Evolutionary conservation across 2,888 invertebrate species (phyloP).

Genomic region (Acanthosepion pharaonis): DNA sequence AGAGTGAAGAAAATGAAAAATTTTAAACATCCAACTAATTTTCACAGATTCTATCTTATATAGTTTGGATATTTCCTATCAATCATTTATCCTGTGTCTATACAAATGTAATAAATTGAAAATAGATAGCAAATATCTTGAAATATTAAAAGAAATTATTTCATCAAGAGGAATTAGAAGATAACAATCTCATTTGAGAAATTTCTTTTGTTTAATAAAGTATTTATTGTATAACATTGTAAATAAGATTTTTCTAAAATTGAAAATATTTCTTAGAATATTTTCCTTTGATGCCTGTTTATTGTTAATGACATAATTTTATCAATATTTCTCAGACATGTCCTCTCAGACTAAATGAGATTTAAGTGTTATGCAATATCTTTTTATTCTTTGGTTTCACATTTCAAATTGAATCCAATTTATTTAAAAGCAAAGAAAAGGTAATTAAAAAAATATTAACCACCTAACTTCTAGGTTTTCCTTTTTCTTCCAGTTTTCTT

Average conservation of each 20-base stretch:
- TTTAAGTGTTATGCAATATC: not conserved
- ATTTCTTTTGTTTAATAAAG: not conserved
- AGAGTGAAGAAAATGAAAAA: no score
- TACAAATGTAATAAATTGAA: no score
- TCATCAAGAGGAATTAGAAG: no score
- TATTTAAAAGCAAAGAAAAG: not conserved
- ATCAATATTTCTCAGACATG: no score
- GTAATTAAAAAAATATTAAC: constrained; percentile 4
- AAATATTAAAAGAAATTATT: no score
- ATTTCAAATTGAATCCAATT: constrained; percentile 3
- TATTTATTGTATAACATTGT: not conserved
- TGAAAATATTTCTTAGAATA: not conserved
- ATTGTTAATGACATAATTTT: not conserved
- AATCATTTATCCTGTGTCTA: no score
- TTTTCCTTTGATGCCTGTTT: not conserved
- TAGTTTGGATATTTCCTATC: no score
- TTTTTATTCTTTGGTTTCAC: not conserved
- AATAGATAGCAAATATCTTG: no score
- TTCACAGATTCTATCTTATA: no score
- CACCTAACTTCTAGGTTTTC: not conserved
- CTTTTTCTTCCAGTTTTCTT: not conserved
- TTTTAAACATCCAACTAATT: no score
- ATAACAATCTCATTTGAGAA: no score
- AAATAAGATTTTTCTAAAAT: not conserved
- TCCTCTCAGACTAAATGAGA: not conserved